Evolutionary conservation across 2,113 vertebrate genomes (phyloP).

Genomic region (Mobula birostris): DNA sequence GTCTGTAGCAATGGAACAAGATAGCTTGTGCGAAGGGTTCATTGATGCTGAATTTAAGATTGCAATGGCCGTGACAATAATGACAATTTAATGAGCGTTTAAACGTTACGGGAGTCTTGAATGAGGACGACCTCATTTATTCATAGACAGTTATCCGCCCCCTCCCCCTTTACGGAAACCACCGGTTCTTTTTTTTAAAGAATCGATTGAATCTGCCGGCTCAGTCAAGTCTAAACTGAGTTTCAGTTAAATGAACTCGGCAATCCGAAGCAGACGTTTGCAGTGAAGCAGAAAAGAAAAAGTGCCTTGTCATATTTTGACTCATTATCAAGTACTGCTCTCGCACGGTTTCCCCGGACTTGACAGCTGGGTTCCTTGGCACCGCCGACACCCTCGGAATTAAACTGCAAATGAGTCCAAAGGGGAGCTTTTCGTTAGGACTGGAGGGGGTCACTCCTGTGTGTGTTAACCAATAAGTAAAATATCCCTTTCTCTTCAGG

Average conservation of each 20-base stretch:
- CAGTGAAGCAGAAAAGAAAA: slow-evolving; percentile 42
- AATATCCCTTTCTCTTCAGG: background rate
- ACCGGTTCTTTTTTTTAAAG: background rate
- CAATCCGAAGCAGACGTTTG: slow-evolving; percentile 39
- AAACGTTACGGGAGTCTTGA: slow-evolving; percentile 16
- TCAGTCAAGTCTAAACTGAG: background rate
- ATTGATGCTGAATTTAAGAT: slow-evolving; percentile 8
- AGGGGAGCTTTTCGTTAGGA: slow-evolving; percentile 38
- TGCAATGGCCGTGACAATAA: slow-evolving; percentile 28
- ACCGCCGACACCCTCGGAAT: slow-evolving; percentile 47
- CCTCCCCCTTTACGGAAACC: background rate
- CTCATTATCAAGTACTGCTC: slow-evolving; percentile 47
- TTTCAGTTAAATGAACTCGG: slow-evolving; percentile 29
- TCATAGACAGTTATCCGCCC: slow-evolving; percentile 14
- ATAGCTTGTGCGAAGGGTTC: background rate
- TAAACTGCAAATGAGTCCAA: slow-evolving; percentile 48
- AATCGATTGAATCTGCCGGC: slow-evolving; percentile 19
- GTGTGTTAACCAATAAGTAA: slow-evolving; percentile 6
- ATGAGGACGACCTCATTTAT: slow-evolving; percentile 5
- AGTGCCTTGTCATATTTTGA: slow-evolving; percentile 49
- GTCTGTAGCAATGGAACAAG: background rate
- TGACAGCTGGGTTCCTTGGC: slow-evolving; percentile 52
- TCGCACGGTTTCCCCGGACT: slow-evolving; percentile 46
- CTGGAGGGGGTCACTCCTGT: background rate
- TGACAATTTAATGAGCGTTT: slow-evolving; percentile 14